phyloP scores from a whole-genome alignment of 2,888 invertebrate species.

The Embidobia sp. region DNA sequence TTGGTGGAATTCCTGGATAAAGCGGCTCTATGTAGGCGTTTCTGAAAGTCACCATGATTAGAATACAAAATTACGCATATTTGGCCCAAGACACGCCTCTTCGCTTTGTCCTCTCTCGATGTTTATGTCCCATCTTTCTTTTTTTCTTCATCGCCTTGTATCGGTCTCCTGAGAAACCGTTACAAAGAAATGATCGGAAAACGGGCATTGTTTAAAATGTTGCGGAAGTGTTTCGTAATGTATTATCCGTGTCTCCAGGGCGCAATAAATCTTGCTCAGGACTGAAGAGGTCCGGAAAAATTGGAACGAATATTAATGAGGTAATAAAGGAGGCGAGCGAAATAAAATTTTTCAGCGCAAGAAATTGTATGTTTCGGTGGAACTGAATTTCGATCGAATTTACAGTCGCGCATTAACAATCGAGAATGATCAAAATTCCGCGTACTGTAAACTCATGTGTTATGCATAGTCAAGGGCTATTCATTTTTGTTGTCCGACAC shows the following conservation, averaged over 20 bases:
- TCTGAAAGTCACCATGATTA: conserved; percentile 33
- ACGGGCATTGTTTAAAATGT: too few species aligned
- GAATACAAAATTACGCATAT: conserved; percentile 21
- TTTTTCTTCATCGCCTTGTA: too few species aligned
- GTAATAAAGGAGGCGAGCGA: too few species aligned
- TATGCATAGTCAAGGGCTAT: conserved; percentile 26
- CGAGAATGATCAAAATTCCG: conserved; percentile 34
- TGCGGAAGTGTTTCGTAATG: too few species aligned
- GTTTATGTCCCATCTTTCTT: too few species aligned
- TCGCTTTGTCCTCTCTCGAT: conserved; percentile 10
- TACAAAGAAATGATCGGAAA: too few species aligned
- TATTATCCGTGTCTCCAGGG: too few species aligned
- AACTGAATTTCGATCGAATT: neutral
- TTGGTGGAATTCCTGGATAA: conserved; percentile 19
- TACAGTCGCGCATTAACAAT: conserved; percentile 7
- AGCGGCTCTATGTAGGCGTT: conserved; percentile 30
- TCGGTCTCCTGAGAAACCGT: too few species aligned
- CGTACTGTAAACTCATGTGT: conserved; percentile 15
- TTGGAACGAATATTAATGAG: too few species aligned
- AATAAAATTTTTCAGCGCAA: too few species aligned
- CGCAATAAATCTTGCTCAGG: too few species aligned
- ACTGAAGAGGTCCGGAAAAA: too few species aligned
- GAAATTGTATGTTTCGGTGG: neutral
- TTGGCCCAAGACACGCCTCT: conserved; percentile 18
- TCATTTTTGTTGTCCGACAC: conserved; percentile 36